phyloP scores from a whole-genome alignment of 2,797 vertebrate genomes.

The Halcyon chelicuti region DNA sequence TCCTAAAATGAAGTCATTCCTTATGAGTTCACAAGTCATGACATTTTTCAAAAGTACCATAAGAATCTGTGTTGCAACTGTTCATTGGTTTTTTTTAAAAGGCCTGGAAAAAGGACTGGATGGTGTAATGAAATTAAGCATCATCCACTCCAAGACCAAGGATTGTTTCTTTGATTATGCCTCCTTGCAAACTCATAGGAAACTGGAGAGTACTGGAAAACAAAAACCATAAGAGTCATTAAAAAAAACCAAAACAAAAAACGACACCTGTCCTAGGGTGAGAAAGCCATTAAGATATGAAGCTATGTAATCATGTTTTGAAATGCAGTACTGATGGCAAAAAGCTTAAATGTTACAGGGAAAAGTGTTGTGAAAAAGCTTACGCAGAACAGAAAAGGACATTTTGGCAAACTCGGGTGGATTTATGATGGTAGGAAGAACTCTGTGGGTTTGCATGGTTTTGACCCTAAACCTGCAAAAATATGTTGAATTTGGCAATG shows the following conservation, averaged over 20 bases:
- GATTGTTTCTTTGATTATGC: neutral
- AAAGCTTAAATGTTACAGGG: neutral
- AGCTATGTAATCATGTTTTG: neutral
- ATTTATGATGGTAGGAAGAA: constrained; percentile 61
- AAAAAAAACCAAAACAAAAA: neutral
- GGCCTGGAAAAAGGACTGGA: neutral
- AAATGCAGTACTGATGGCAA: neutral
- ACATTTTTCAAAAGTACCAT: neutral
- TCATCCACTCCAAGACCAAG: neutral
- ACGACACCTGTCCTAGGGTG: neutral
- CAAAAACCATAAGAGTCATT: neutral
- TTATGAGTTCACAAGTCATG: neutral
- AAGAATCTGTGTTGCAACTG: neutral
- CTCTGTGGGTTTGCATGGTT: constrained; percentile 57
- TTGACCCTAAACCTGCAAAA: constrained; percentile 69
- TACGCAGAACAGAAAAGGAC: neutral
- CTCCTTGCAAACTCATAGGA: neutral
- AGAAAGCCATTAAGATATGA: neutral
- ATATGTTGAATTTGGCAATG: constrained; percentile 63
- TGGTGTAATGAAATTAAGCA: neutral
- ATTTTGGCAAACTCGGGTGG: constrained; percentile 47
- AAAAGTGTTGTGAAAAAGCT: neutral
- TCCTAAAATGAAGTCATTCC: neutral
- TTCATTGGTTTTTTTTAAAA: neutral
- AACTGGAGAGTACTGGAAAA: neutral